Evolutionary conservation across 2,888 invertebrate species (phyloP), one percentile per base, ranked within the genome.

Genomic region (Tetropium fuscum): DNA sequence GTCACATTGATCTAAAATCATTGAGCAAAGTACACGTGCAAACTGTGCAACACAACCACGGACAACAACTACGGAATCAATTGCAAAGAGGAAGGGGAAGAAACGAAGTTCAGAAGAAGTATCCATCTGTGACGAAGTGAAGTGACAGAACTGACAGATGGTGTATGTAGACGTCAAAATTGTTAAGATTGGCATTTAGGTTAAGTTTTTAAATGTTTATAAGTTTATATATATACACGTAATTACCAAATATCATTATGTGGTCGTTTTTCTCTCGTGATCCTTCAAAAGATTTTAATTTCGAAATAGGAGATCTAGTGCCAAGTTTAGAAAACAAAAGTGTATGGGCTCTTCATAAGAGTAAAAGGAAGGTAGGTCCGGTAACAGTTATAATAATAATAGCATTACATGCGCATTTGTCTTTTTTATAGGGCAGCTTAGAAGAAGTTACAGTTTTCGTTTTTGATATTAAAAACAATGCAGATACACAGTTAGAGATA

Each of bases 211-310:
- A 71, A 78, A 79, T 75, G 66, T 74, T 71, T 69, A 65, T 66
- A 64, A 62, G 58, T 44, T 44, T 58, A 66, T 68, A 51, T 53
- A 40, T 38, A 57, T 53, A 54, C 25, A 48, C 30, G 49, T 41
- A 51, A 30, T 55, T 32, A 58, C 56, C 58, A 59, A 63, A 51
- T 62, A 20, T 25, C 34, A 53, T 30, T 57, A 98, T 98, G 97
- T 98, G 97, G 97, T 96, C 96, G 73, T 94, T 97, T 85, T 98
- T 97, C 82, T 95, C 96, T 68, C 90, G 97, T 80, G 97, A 97
- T 87, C 94, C 97, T 53, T 90, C 93, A 53, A 97, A 96, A 85
- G 96, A 97, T 82, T 97, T 98, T 81, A 92, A 92, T 49, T 98
- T 94, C 81, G 97, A 97, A 80, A 90, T 97, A 68, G 93, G 93